phyloP scores from a whole-genome alignment of 1,140 invertebrate species.

The Augochlora pura region DNA sequence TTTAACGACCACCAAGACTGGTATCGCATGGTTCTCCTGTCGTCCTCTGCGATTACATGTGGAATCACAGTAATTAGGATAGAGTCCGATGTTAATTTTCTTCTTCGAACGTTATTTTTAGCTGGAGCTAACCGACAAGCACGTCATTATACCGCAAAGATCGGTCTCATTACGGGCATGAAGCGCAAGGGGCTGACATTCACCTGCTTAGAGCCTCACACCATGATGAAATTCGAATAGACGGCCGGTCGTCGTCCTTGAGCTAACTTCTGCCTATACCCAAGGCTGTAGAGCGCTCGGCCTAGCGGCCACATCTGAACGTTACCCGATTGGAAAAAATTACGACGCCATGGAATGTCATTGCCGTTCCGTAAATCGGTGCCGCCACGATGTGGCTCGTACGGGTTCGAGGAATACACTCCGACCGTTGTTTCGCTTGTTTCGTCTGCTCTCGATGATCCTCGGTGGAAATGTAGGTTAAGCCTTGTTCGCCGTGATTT shows the following conservation, averaged over 20 bases:
- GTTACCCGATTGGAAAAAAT: conserved; percentile 60
- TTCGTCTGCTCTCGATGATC: neutral
- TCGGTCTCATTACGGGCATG: conserved; percentile 55
- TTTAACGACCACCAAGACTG: neutral
- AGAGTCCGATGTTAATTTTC: neutral
- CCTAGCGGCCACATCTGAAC: conserved; percentile 54
- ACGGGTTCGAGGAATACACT: conserved; percentile 26
- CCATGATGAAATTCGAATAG: conserved; percentile 66
- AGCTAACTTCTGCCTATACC: conserved; percentile 62
- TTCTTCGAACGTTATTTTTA: conserved; percentile 14
- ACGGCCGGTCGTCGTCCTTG: conserved; percentile 63
- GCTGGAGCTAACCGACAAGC: neutral
- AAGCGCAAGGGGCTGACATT: conserved; percentile 58
- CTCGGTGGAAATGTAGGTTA: conserved; percentile 29
- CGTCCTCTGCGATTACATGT: neutral
- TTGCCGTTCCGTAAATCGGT: conserved; percentile 54
- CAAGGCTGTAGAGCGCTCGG: conserved; percentile 52
- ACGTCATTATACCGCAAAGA: conserved; percentile 36
- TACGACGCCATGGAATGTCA: conserved; percentile 63
- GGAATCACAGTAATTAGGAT: neutral
- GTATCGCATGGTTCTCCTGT: neutral
- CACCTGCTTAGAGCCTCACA: conserved; percentile 60
- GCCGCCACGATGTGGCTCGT: conserved; percentile 19
- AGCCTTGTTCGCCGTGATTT: conserved; percentile 5
- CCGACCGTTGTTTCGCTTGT: conserved; percentile 17